These are phyloP conservation scores for Caiman crocodilus DNA, from an alignment of 2,797 vertebrate genomes.

Conservation along the genomic window DNA sequence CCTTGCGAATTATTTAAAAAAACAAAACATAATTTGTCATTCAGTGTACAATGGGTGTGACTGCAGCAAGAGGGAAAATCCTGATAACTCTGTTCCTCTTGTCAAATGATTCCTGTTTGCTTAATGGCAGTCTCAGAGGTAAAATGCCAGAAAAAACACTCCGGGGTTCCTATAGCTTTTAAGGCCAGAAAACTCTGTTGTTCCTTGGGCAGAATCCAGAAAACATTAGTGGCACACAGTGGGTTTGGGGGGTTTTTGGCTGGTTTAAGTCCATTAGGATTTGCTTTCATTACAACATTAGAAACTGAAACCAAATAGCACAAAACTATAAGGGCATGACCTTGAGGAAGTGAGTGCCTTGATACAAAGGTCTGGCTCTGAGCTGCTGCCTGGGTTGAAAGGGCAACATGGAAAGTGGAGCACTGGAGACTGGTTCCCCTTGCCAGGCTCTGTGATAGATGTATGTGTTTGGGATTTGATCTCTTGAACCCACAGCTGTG, in stretches of 20 bases:
- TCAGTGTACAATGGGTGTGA: conserved; percentile 36
- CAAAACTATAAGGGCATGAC: not conserved
- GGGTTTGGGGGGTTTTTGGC: not conserved
- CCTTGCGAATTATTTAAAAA: conserved; percentile 57
- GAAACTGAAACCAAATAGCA: not conserved
- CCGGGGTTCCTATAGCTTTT: conserved; percentile 41
- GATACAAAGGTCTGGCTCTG: not conserved
- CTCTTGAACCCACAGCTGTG: too few species aligned
- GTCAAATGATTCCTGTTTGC: conserved; percentile 11
- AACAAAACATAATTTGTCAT: conserved; percentile 48
- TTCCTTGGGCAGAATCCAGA: conserved; percentile 51
- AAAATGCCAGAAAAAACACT: conserved; percentile 67
- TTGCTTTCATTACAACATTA: not conserved
- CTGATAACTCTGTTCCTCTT: conserved; percentile 34
- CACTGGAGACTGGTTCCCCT: too few species aligned
- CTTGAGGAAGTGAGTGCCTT: not conserved
- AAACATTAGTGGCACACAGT: conserved; percentile 25
- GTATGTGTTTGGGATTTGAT: too few species aligned
- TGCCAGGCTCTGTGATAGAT: too few species aligned
- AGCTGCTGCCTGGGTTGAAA: not conserved
- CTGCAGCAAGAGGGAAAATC: conserved; percentile 48
- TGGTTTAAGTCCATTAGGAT: not conserved
- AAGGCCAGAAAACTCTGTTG: conserved; percentile 59
- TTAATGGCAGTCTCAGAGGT: conserved; percentile 45
- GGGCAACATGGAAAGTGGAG: too few species aligned